These are phyloP conservation scores for Arctocebus calabarensis DNA, from an alignment of 2,797 vertebrate species.

Conservation along the genomic window DNA sequence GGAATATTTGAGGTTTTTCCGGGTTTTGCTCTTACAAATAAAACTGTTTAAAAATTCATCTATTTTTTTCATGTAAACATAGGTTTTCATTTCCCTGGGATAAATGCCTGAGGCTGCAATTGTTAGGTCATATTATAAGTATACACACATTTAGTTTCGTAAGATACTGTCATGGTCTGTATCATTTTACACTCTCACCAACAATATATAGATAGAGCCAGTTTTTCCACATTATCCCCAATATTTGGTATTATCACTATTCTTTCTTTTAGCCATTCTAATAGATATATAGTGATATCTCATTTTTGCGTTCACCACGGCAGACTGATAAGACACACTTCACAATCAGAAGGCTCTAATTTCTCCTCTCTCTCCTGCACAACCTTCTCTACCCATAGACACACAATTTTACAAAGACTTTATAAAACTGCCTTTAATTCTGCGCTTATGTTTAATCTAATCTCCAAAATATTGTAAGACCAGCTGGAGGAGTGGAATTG, in stretches of 20 bases:
- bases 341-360: neutral
- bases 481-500: neutral
- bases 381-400: neutral
- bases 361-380: neutral
- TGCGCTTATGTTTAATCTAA: conserved; percentile 27
- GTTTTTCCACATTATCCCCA: neutral
- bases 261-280: conserved; percentile 20
- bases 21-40: conserved; percentile 51
- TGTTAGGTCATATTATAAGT: neutral
- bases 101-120: neutral
- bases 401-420: conserved; percentile 41
- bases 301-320: neutral
- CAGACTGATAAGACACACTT: neutral
- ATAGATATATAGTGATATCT: neutral
- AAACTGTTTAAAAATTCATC: neutral
- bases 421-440: conserved; percentile 50
- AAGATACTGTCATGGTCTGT: neutral
- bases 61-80: conserved; percentile 1
- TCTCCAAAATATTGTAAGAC: conserved; percentile 34
- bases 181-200: neutral
- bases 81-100: conserved; percentile 19
- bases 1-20: neutral
- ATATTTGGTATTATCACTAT: neutral
- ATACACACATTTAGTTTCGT: neutral
- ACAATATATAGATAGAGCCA: neutral